Conservation (phyloP, 1,140 invertebrate genomes). For the Meloidogyne chitwoodi region DNA sequence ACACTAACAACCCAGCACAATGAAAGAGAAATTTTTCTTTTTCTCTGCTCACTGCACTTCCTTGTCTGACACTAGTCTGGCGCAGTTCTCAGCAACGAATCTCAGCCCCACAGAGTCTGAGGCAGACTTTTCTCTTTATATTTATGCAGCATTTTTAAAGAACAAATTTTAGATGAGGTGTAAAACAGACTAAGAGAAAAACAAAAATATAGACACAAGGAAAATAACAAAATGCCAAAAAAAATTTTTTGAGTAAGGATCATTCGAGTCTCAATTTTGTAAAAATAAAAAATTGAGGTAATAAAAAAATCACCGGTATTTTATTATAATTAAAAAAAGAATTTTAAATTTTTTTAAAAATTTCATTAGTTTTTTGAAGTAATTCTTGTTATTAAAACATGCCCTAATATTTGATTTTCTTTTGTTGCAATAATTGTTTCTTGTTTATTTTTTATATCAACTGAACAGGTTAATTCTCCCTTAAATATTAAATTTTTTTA, state of each 20-base stretch:
- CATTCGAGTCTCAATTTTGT: too few species aligned
- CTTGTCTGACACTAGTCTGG: neutral
- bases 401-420: conserved; percentile 35
- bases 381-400: conserved; percentile 56
- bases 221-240: neutral
- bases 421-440: conserved; percentile 32
- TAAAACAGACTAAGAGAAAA: neutral
- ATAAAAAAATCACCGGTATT: neutral
- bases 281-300: neutral
- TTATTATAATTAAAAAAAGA: neutral
- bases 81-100: neutral
- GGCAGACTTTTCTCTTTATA: neutral
- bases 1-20: neutral
- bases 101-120: neutral
- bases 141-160: neutral
- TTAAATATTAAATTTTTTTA: conserved; percentile 34
- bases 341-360: neutral
- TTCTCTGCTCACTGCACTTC: neutral
- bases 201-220: neutral
- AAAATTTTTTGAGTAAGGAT: neutral
- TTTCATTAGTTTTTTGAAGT: neutral
- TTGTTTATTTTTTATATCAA: conserved; percentile 35
- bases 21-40: neutral
- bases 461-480: conserved; percentile 43
- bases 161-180: neutral